phyloP scores from a whole-genome alignment of 2,888 invertebrate genomes.

The Mythimna lalbum region DNA sequence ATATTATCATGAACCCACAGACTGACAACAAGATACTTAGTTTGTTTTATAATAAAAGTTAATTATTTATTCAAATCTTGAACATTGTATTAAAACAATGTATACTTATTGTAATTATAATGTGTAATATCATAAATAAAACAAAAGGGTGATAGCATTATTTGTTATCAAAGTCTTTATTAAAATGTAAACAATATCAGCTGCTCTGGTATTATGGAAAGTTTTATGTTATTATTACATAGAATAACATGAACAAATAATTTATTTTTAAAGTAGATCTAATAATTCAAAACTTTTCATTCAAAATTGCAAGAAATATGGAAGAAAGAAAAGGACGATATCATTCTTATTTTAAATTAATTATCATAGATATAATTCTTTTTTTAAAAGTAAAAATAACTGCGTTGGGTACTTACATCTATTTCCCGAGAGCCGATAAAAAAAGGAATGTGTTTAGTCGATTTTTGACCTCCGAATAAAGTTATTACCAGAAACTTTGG shows the following conservation, averaged over 20 bases:
- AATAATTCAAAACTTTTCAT: neutral
- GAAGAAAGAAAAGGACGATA: neutral
- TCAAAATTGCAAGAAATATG: neutral
- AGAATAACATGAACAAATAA: neutral
- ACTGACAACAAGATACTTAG: no score
- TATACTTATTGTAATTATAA: neutral
- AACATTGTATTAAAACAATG: neutral
- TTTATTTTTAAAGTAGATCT: no score
- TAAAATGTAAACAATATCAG: constrained; percentile 30
- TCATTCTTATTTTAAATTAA: neutral
- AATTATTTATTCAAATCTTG: neutral
- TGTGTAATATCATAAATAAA: constrained; percentile 1
- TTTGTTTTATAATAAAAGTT: no score
- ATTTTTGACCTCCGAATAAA: constrained; percentile 13
- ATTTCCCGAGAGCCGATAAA: constrained; percentile 8
- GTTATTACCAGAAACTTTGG: constrained; percentile 40
- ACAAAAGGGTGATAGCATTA: neutral
- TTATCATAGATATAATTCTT: no score
- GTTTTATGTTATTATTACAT: neutral
- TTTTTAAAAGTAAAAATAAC: constrained; percentile 9
- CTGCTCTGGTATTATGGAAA: constrained; percentile 22
- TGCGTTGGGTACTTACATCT: constrained; percentile 31
- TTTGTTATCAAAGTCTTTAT: neutral
- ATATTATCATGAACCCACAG: no score
- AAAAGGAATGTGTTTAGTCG: neutral